Conservation (phyloP, 2,888 invertebrate genomes). For the Idaea dimidiata region DNA sequence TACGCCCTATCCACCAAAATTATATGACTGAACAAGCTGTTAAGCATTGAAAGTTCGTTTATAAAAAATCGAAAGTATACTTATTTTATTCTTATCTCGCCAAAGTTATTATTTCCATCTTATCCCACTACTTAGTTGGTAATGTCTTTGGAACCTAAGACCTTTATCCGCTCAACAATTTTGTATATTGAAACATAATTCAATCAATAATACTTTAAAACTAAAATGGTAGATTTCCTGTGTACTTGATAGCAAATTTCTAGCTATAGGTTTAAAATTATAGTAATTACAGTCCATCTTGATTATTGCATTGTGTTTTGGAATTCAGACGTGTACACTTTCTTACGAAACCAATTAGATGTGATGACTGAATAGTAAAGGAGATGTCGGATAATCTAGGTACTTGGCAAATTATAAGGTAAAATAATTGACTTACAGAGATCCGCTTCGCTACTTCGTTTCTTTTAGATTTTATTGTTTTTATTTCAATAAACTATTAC, state of each 20-base stretch:
- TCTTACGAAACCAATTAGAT: constrained; percentile 33
- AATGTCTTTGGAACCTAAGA: background rate
- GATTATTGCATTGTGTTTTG: constrained; percentile 43
- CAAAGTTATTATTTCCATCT: background rate
- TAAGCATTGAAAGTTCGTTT: background rate
- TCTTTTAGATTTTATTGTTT: background rate
- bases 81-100: background rate
- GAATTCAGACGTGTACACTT: constrained; percentile 28
- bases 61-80: background rate
- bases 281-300: constrained; percentile 45
- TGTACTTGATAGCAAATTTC: constrained; percentile 32
- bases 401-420: constrained; percentile 31
- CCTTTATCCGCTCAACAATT: background rate
- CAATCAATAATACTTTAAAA: constrained; percentile 7
- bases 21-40: background rate
- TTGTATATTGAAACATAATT: background rate
- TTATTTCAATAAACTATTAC: background rate
- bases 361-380: constrained; percentile 28
- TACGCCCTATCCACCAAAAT: background rate
- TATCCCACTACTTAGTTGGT: background rate
- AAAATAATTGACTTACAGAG: constrained; percentile 17
- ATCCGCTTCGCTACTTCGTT: constrained; percentile 6
- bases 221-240: constrained; percentile 20
- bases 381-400: constrained; percentile 34
- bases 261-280: constrained; percentile 39